Base-by-base conservation (phyloP, 30 jellyfish, hydroid and myxozoan genomes). In the Nemopilema nomurai region DNA sequence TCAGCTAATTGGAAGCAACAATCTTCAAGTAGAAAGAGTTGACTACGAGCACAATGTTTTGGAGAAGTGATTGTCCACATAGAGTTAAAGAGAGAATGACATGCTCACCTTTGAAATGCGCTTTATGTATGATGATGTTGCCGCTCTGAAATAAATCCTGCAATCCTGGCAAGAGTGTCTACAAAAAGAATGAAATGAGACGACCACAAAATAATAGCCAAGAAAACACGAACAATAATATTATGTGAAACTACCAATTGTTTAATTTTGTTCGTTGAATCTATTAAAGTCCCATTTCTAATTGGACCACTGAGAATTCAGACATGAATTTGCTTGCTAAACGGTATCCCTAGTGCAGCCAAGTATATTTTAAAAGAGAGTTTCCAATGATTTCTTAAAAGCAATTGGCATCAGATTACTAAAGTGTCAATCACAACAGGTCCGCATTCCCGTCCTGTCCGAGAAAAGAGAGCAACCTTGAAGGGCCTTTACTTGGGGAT, bases 81-180 rank as follows among this genome's bases (percentile, higher is more conserved):
- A n/a, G n/a, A n/a, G n/a, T n/a, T n/a, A n/a, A n/a, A n/a, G n/a
- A n/a, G n/a, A n/a, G n/a, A n/a, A n/a, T n/a, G 13, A 13, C 57
- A 41, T 7, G 13, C 19, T 41, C 33, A 89, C 98, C 98, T 84
- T 84, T 84, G 77, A 65, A 93, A 77, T 93, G 92, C 7, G 80
- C 98, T 80, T 80, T 83, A 62, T 75, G 94, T 1, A 93, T 88
- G 33, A 85, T 96, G 67, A 93, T 87, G 27, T 78, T 93, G 18
- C 98, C 98, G 80, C 80, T 78, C 69, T 88, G 97, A 84, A 88
- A 93, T 20, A 93, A 49, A 80, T 95, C 92, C 71, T 95, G 74
- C 24, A 93, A 74, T 25, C 98, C 97, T 57, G 50, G 51, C 13
- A 93, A 31, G 24, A 92, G 76, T 27, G 67, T 88, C 98, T 92